Conservation (phyloP, 2,113 vertebrate species). For the Eubucco bourcierii region DNA sequence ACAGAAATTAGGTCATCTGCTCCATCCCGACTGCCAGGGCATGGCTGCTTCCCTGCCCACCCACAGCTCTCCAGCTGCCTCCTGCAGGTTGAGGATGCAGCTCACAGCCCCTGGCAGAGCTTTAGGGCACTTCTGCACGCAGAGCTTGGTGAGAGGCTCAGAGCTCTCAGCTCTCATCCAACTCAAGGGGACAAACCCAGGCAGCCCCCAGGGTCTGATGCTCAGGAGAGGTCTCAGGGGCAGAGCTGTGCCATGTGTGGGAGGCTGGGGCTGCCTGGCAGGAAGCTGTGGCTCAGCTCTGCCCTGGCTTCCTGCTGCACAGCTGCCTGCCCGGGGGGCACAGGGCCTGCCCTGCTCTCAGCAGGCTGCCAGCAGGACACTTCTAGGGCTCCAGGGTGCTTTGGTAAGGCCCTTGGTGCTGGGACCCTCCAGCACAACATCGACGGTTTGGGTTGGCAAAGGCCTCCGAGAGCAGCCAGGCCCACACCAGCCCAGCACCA, state of each 20-base stretch:
- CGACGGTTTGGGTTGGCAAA: too few species aligned
- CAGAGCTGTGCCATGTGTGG: background rate
- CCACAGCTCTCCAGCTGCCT: conserved; percentile 39
- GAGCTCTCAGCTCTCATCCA: background rate
- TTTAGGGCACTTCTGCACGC: background rate
- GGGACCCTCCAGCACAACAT: too few species aligned
- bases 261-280: too few species aligned
- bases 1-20: conserved; percentile 66
- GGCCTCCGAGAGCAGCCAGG: too few species aligned
- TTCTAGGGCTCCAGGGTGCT: too few species aligned
- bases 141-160: background rate
- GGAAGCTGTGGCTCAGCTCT: too few species aligned
- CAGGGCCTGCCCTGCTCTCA: too few species aligned
- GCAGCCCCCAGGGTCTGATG: background rate
- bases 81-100: conserved; percentile 27
- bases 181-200: background rate
- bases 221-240: background rate
- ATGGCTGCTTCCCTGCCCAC: conserved; percentile 54
- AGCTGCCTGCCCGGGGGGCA: too few species aligned
- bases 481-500: too few species aligned
- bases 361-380: too few species aligned
- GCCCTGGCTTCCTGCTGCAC: too few species aligned
- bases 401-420: too few species aligned
- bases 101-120: background rate
- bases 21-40: conserved; percentile 53